Base-by-base conservation (phyloP, 2,888 invertebrate genomes). In the Polymixis lichenea region DNA sequence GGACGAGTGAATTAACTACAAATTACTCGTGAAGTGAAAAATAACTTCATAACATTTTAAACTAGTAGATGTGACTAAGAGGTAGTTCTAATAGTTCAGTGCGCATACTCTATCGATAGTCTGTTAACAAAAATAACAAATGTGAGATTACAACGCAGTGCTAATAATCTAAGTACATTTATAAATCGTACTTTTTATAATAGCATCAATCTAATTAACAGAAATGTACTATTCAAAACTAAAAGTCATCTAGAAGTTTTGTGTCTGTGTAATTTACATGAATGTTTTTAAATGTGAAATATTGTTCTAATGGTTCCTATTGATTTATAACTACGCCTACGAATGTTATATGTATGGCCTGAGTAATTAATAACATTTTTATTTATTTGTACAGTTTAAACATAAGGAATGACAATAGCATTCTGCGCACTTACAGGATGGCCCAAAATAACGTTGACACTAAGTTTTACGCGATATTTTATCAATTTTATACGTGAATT, bases 131-230 rank as follows among this genome's bases (percentile, higher is more conserved):
- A 73, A 84, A 86, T 77, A 78, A 78, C 15, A 85, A 88, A 82
- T 75, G 88, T 87, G 80, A 72, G 80, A 89, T 92, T 91, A 93
- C 89, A 85, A 87, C 77, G 89, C 89, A 85, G 94, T 94, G 94
- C 92, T 87, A 89, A 81, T 83, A 56, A 87, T 89, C 88, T 87
- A 85, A 88, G 89, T 89, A 90, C 89, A 89, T 89, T 86, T 88
- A 85, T 87, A 81, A 77, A 83, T 64, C 66, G 89, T 89, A 90
- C 87, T 88, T 89, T 38, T 84, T 87, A 62, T 71, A 73, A 77
- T 80, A 74, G 87, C 87, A 88, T 79, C 75, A 82, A 85, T 84
- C 85, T 88, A 90, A 89, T 82, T 80, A 84, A 89, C 87, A 86
- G 87, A 88, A 86, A 61, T 74, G 62, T 25, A 51, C 68, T 78